A percentile compares a stretch with the other conserved stretches of the same genome.
phyloP scores from a whole-genome alignment of 2,113 vertebrate species.

The Oriolus oriolus region DNA sequence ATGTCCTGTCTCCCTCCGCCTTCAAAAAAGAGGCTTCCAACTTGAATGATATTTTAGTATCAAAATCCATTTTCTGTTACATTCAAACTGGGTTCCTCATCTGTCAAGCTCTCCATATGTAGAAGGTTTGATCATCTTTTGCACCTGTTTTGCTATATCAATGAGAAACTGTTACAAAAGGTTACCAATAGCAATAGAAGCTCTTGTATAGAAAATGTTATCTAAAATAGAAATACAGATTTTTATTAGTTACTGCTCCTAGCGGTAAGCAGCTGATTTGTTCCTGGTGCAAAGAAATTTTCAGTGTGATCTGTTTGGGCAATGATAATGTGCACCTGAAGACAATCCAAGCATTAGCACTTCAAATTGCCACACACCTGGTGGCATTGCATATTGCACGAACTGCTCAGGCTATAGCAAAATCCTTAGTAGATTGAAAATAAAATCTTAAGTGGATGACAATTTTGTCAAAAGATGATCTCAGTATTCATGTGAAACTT shows the following conservation, averaged over 20 bases:
- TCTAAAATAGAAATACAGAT: not conserved
- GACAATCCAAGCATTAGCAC: not conserved
- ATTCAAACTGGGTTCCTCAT: not conserved
- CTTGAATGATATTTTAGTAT: not conserved
- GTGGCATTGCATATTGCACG: not conserved
- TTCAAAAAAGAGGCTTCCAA: not conserved
- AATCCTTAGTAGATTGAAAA: not conserved
- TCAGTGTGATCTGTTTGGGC: not conserved
- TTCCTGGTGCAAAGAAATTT: not conserved
- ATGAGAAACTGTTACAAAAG: not conserved
- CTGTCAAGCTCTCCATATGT: not conserved
- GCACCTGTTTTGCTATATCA: not conserved
- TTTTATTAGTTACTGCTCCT: not conserved
- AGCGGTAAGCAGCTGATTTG: not conserved
- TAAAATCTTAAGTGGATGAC: not conserved
- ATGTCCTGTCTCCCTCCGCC: not conserved
- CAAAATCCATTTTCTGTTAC: not conserved
- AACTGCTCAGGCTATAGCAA: accelerated
- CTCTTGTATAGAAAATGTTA: not conserved
- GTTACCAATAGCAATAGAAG: not conserved
- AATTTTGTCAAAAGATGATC: not conserved
- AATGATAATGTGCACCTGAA: not conserved
- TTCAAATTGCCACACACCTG: not conserved
- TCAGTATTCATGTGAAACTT: not conserved
- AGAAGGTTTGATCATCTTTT: not conserved